phyloP scores from a whole-genome alignment of 2,113 vertebrate genomes.

The Oreotragus oreotragus region DNA sequence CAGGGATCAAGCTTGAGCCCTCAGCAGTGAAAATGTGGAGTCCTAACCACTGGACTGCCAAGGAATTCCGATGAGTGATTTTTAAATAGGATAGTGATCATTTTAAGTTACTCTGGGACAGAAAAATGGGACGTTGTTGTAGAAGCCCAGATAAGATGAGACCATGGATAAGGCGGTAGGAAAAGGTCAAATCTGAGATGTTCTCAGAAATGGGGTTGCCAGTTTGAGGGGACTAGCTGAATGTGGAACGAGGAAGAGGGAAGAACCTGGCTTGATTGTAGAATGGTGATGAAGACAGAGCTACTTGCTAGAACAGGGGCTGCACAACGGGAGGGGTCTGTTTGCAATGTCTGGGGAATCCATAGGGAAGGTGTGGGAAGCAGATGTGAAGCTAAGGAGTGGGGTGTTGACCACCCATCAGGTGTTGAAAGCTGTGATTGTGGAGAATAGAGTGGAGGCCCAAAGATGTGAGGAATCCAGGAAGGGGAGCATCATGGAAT shows the following conservation, averaged over 20 bases:
- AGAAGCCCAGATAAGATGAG: neutral
- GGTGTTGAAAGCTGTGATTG: neutral
- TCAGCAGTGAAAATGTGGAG: neutral
- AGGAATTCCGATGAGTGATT: neutral
- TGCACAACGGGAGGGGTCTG: neutral
- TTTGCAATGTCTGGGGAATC: neutral
- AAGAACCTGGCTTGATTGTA: neutral
- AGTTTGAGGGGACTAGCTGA: neutral
- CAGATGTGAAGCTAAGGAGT: neutral
- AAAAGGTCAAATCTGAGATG: neutral
- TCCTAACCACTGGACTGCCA: neutral
- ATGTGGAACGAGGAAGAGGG: neutral
- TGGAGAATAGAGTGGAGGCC: neutral
- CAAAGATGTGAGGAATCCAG: neutral
- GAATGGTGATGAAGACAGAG: neutral
- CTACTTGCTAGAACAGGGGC: neutral
- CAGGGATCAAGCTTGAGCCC: neutral
- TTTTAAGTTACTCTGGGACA: neutral
- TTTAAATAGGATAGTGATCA: neutral
- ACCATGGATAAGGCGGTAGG: neutral
- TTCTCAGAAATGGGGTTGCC: neutral
- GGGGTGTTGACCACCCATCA: accelerated
- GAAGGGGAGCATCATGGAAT: neutral
- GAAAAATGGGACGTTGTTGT: neutral
- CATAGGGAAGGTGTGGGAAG: neutral